phyloP scores from a whole-genome alignment of 2,888 invertebrate species.

The Carabus problematicus region DNA sequence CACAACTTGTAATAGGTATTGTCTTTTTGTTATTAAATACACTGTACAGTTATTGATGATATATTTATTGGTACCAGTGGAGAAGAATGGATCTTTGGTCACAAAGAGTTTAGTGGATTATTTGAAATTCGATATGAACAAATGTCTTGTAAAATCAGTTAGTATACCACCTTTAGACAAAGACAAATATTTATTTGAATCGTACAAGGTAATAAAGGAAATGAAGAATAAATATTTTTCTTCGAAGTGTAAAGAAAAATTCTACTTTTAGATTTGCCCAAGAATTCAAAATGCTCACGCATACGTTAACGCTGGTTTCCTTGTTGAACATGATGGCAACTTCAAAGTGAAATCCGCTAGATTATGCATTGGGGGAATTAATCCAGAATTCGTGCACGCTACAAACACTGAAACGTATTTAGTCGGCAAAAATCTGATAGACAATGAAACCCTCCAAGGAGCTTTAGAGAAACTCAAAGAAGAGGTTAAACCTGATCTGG shows the following conservation, averaged over 20 bases:
- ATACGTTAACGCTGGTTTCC: conserved; percentile 75
- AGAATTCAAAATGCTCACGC: conserved; percentile 76
- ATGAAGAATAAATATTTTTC: not conserved
- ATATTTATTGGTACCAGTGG: too few relatives aligned
- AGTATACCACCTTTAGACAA: conserved; percentile 22
- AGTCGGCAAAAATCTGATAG: conserved; percentile 56
- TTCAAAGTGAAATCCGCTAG: conserved; percentile 60
- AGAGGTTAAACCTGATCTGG: conserved; percentile 69
- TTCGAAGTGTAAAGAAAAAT: not conserved
- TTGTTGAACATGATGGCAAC: conserved; percentile 64
- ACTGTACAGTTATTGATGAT: too few relatives aligned
- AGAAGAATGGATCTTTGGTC: conserved; percentile 30
- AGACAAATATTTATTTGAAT: conserved; percentile 34
- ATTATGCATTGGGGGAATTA: conserved; percentile 72
- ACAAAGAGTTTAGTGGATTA: conserved; percentile 23
- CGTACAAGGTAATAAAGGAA: conserved; percentile 39
- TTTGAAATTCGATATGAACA: conserved; percentile 35
- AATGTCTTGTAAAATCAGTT: conserved; percentile 33
- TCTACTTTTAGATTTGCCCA: conserved; percentile 72
- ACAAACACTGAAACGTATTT: conserved; percentile 60
- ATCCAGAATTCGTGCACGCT: conserved; percentile 61
- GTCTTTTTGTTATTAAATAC: not conserved
- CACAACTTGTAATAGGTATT: conserved; percentile 57
- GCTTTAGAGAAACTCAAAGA: conserved; percentile 60
- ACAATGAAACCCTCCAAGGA: conserved; percentile 56